These are phyloP conservation scores for Verasper variegatus DNA, from an alignment of 2,113 vertebrate species.

Conservation along the genomic window DNA sequence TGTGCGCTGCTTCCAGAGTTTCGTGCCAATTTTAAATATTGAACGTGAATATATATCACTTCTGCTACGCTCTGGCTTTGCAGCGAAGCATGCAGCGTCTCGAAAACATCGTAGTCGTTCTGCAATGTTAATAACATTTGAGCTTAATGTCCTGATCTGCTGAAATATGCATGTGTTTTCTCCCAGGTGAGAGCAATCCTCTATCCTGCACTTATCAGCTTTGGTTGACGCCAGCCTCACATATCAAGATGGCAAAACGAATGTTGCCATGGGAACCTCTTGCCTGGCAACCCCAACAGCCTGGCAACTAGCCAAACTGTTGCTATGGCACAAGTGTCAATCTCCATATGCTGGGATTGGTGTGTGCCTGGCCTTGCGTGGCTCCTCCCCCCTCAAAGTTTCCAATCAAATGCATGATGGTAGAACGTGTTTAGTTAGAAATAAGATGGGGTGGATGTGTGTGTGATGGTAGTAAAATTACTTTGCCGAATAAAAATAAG, in stretches of 20 bases:
- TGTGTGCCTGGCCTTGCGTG: constrained; percentile 61
- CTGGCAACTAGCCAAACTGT: constrained; percentile 84
- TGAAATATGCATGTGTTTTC: constrained; percentile 53
- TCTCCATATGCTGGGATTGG: constrained; percentile 66
- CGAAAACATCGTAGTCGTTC: constrained; percentile 1
- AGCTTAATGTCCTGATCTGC: constrained; percentile 35
- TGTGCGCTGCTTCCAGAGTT: constrained; percentile 11
- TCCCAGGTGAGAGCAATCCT: constrained; percentile 62
- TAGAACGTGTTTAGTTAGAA: constrained; percentile 30
- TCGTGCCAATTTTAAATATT: constrained; percentile 2
- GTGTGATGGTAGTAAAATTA: neutral
- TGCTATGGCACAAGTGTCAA: constrained; percentile 83
- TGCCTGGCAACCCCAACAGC: constrained; percentile 82
- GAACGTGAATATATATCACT: constrained; percentile 9
- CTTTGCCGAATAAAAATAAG: neutral
- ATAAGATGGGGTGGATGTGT: neutral
- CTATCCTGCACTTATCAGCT: constrained; percentile 69
- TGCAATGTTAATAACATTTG: constrained; percentile 4
- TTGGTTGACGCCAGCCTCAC: constrained; percentile 63
- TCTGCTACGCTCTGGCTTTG: constrained; percentile 9
- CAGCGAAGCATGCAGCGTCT: constrained; percentile 7
- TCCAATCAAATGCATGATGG: constrained; percentile 57
- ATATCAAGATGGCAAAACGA: constrained; percentile 75
- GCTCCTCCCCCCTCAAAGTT: constrained; percentile 57
- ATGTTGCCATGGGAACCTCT: constrained; percentile 84